These are phyloP conservation scores for Bombus picipes DNA, from an alignment of 1,140 invertebrate species.

Conservation along the genomic window DNA sequence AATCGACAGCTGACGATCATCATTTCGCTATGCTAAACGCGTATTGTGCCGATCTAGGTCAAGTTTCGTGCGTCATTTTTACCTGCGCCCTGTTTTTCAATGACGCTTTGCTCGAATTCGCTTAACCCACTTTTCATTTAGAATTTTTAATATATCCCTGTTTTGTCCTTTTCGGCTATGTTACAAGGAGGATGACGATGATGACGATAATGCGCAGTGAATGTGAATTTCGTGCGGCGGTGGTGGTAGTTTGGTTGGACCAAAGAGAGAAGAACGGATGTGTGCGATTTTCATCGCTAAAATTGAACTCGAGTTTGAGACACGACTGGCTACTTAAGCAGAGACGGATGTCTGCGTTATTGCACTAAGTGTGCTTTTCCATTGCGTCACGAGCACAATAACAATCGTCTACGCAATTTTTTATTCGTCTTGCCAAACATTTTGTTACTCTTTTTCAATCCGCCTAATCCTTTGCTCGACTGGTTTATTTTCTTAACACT, in stretches of 20 bases:
- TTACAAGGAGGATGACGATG: neutral
- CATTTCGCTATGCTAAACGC: slow-evolving; percentile 51
- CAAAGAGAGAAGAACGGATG: slow-evolving; percentile 9
- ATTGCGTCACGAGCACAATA: slow-evolving; percentile 5
- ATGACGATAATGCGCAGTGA: neutral
- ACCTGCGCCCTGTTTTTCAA: slow-evolving; percentile 46
- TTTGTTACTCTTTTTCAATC: neutral
- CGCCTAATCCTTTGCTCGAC: neutral
- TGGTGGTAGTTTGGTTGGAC: neutral
- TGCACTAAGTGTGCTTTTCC: slow-evolving; percentile 37
- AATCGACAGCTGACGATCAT: slow-evolving; percentile 34
- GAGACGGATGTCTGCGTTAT: slow-evolving; percentile 41
- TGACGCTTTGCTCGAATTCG: slow-evolving; percentile 32
- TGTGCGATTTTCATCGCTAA: slow-evolving; percentile 14
- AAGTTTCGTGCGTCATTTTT: slow-evolving; percentile 61
- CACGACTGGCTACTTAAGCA: neutral
- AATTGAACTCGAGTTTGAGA: slow-evolving; percentile 2
- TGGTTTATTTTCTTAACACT: neutral
- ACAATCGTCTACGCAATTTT: neutral
- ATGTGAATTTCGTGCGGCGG: neutral
- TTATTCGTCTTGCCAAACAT: neutral
- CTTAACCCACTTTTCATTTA: slow-evolving; percentile 17
- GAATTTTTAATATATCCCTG: neutral
- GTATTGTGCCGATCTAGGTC: slow-evolving; percentile 59
- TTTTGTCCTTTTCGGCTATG: neutral